A percentile compares a stretch with the other conserved stretches of the same genome.
These are phyloP conservation scores for Cochlearius cochlearius DNA, from an alignment of 2,113 vertebrate species.

Conservation along the genomic window DNA sequence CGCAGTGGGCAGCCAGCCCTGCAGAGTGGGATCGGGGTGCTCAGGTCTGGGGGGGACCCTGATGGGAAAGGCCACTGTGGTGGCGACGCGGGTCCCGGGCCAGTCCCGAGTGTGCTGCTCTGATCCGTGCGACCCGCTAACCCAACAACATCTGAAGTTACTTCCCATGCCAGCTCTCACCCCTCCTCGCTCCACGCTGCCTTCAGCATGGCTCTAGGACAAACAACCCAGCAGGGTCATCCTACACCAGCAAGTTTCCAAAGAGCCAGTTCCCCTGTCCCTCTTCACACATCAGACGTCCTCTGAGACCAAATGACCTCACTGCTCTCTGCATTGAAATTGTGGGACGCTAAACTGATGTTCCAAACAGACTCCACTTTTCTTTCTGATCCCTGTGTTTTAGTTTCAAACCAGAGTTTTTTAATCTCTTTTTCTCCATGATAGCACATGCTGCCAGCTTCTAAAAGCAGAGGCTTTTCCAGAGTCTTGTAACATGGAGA, in stretches of 20 bases:
- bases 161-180: neutral
- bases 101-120: neutral
- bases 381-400: neutral
- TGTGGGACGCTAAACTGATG: neutral
- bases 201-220: neutral
- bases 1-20: neutral
- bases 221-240: neutral
- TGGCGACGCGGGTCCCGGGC: neutral
- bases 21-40: neutral
- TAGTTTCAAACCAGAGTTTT: neutral
- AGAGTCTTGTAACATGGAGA: neutral
- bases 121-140: neutral
- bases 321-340: rapidly evolving
- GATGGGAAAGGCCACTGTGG: neutral
- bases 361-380: neutral
- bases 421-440: neutral
- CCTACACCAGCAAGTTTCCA: neutral
- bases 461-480: neutral
- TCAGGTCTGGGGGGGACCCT: neutral
- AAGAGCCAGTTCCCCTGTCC: neutral
- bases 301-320: neutral
- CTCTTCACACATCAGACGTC: neutral
- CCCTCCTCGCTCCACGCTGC: neutral
- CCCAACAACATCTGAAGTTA: too few species aligned
- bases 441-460: rapidly evolving